Conservation (phyloP, 2,113 vertebrate species). For the Helogale parvula region DNA sequence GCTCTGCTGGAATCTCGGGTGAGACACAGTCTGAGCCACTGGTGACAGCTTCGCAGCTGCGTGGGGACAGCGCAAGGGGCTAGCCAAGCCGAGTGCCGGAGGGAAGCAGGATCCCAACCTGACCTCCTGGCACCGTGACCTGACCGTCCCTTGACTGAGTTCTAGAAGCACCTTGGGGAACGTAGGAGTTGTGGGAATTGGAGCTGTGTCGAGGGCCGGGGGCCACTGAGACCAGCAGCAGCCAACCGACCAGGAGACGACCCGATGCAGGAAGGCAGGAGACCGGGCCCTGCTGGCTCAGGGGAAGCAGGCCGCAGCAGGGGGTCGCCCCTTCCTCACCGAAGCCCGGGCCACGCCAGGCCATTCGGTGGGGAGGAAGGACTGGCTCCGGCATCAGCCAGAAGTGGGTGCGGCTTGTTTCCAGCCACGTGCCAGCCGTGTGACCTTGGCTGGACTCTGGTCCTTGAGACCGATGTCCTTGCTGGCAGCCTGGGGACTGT, state of each 20-base stretch:
- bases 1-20: background rate
- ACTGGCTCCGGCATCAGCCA: accelerated
- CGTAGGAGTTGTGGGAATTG: accelerated
- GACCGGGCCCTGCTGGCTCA: background rate
- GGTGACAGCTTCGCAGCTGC: background rate
- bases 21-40: background rate
- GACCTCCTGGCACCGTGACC: accelerated
- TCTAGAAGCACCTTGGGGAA: background rate
- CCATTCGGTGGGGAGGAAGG: background rate
- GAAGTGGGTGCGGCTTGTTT: background rate
- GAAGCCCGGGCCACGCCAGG: accelerated
- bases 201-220: accelerated
- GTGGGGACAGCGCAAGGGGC: background rate
- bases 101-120: background rate
- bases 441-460: background rate
- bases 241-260: background rate
- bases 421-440: background rate
- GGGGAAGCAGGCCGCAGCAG: background rate
- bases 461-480: background rate
- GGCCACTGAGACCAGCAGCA: background rate
- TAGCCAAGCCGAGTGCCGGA: accelerated
- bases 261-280: background rate
- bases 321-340: background rate
- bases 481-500: accelerated
- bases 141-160: no score